Conservation (phyloP, 2,113 vertebrate genomes). For the Parotia lawesii region DNA sequence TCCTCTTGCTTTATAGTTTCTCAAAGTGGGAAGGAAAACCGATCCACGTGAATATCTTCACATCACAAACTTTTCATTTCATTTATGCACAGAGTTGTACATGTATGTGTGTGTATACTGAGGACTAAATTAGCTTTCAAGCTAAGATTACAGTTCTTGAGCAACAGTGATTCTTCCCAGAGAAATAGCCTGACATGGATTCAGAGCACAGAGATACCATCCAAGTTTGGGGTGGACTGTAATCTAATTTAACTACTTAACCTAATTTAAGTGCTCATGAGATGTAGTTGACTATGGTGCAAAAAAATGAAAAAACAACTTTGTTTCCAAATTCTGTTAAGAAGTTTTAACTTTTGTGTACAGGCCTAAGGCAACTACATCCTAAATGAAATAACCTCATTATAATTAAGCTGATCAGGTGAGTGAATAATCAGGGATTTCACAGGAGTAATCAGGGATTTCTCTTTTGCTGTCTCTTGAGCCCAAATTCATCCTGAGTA, state of each 20-base stretch:
- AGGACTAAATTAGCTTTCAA: background rate
- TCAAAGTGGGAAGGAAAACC: background rate
- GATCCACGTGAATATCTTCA: background rate
- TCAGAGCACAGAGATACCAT: background rate
- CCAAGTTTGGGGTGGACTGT: background rate
- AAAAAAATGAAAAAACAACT: constrained; percentile 14
- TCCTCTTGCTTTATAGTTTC: background rate
- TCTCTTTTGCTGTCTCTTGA: background rate
- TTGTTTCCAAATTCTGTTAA: constrained; percentile 31
- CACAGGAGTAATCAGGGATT: background rate
- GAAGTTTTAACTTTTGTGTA: background rate
- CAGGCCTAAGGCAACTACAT: background rate
- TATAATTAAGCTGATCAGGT: background rate
- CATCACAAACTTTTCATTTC: background rate
- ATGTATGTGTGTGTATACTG: background rate
- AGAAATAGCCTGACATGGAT: background rate
- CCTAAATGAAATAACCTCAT: background rate
- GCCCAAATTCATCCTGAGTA: background rate
- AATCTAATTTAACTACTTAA: constrained; percentile 47
- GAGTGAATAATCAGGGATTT: background rate
- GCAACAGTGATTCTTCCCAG: background rate
- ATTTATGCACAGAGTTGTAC: background rate
- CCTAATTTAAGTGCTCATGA: constrained; percentile 26
- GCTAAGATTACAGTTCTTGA: background rate
- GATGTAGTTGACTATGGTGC: background rate